These are phyloP conservation scores for Agonopterix arenella DNA, from an alignment of 2,888 invertebrate species.

Conservation along the genomic window DNA sequence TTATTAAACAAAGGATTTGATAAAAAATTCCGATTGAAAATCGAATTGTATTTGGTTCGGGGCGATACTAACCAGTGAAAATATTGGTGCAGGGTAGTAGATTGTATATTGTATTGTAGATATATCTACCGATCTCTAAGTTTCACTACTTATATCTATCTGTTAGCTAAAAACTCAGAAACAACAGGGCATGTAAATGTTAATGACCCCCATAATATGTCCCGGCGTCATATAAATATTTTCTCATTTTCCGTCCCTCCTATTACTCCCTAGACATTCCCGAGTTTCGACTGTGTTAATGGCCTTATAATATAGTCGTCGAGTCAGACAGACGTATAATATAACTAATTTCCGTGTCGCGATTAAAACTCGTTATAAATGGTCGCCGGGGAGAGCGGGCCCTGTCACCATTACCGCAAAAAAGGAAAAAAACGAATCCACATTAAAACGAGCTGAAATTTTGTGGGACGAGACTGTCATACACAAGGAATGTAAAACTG, in stretches of 20 bases:
- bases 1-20: constrained; percentile 6
- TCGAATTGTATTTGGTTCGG: constrained; percentile 39
- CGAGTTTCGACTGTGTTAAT: constrained; percentile 37
- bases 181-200: no score
- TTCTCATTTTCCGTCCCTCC: constrained; percentile 1
- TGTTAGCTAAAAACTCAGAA: no score
- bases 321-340: constrained; percentile 40
- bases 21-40: constrained; percentile 45
- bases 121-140: no score
- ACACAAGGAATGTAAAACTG: constrained; percentile 6
- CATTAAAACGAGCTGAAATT: constrained; percentile 46
- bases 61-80: constrained; percentile 10
- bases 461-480: constrained; percentile 24
- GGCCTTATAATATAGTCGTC: constrained; percentile 40
- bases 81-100: neutral
- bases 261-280: constrained; percentile 19
- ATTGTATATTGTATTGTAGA: no score
- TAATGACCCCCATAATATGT: no score
- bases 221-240: neutral
- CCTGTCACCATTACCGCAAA: constrained; percentile 54
- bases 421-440: constrained; percentile 41
- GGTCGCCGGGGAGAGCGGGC: constrained; percentile 33
- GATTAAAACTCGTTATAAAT: constrained; percentile 62
- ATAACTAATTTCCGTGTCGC: constrained; percentile 55
- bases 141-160: no score